Evolutionary conservation across 2,113 vertebrate genomes (phyloP), one percentile per base, ranked within the genome.

Genomic region (Sigmodon hispidus): DNA sequence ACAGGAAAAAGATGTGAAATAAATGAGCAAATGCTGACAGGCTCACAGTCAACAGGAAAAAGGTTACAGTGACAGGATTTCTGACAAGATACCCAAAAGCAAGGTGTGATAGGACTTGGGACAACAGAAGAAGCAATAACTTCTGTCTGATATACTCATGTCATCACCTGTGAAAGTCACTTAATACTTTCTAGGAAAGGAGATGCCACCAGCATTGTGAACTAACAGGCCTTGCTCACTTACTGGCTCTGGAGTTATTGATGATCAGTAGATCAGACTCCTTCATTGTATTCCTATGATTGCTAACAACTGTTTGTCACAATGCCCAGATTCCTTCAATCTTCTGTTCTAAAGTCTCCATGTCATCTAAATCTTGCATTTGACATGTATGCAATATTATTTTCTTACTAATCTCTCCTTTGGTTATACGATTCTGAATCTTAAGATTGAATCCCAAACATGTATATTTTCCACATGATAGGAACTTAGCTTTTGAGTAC

Each of bases 251-350:
- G 15, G 55, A 4, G 36, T 88, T 87, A 24, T 55, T 36, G n/a
- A n/a, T n/a, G n/a, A 36, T 17, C 26, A 34, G 7, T 43, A 34
- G 3, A 3, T 69, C 19, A 67, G n/a, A n/a, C 0, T 0, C 7
- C 24, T 45, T 57, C 55, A 3, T 77, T 13, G 6, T 79, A 34
- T 52, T 26, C 1, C 3, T 29, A 5, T 24, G 50, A 26, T 10
- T 50, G 26, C 50, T 22, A 15, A 24, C 43, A 63, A 6, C 7
- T 89, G 1, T 31, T 16, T 26, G 50, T 12, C 21, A 52, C 61
- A 22, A 13, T 17, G 29, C 34, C n/a, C 1, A 4, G 24, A 50
- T 63, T 50, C 26, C 76, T 55, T 57, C 55, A 19, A 21, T 43
- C 12, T 73, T 55, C 21, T 34, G 34, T 89, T 83, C 16, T 81